Conservation (phyloP, 2,113 vertebrate species). For the Thryonomys swinderianus region DNA sequence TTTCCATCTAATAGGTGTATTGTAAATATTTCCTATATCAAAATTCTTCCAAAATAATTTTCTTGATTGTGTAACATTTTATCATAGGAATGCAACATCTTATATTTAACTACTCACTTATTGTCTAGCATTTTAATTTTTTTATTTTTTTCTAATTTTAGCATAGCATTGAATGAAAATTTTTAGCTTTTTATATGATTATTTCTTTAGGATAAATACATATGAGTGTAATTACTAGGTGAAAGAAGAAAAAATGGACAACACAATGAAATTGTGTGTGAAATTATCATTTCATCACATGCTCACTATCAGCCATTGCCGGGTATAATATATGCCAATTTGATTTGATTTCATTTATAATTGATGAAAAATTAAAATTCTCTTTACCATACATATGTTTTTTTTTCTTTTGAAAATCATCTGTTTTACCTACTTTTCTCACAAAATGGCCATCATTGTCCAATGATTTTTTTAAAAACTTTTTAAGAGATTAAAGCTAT, state of each 20-base stretch:
- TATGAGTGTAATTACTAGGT: neutral
- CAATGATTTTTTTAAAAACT: conserved; percentile 6
- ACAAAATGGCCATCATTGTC: neutral
- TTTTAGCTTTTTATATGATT: conserved; percentile 5
- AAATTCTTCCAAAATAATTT: conserved; percentile 42
- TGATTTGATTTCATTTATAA: conserved; percentile 2
- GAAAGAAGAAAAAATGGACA: neutral
- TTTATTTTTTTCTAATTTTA: conserved; percentile 46
- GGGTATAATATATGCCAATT: neutral
- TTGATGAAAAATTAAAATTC: conserved; percentile 39
- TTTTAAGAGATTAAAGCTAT: conserved; percentile 14
- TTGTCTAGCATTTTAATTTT: conserved; percentile 18
- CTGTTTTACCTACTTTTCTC: conserved; percentile 36
- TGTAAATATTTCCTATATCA: neutral
- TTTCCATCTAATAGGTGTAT: neutral
- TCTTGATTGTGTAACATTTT: neutral
- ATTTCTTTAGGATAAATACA: conserved; percentile 40
- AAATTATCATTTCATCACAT: neutral
- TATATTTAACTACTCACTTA: conserved; percentile 20
- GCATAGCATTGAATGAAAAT: neutral
- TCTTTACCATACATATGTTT: neutral
- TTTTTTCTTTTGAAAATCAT: conserved; percentile 26
- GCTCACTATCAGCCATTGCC: neutral
- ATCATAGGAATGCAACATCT: neutral
- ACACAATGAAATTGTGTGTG: neutral